phyloP scores from a whole-genome alignment of 2,113 vertebrate genomes.

The Marmota monax region DNA sequence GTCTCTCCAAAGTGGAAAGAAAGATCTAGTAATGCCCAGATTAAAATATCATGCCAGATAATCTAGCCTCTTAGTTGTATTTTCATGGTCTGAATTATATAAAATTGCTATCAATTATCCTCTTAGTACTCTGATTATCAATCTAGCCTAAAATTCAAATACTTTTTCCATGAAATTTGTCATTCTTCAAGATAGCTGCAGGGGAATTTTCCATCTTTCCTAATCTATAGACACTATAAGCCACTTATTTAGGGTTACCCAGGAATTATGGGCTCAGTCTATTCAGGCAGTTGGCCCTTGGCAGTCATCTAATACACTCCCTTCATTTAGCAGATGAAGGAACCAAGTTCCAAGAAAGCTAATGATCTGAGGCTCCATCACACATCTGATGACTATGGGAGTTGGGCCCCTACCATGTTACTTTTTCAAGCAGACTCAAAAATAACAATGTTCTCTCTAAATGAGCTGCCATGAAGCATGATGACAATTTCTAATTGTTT shows the following conservation, averaged over 20 bases:
- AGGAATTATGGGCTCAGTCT: not conserved
- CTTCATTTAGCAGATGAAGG: not conserved
- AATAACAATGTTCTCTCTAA: not conserved
- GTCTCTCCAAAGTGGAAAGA: not conserved
- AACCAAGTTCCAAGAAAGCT: not conserved
- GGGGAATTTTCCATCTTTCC: not conserved
- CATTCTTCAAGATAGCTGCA: not conserved
- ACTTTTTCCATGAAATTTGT: not conserved
- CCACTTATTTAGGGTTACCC: not conserved
- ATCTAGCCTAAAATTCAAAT: not conserved
- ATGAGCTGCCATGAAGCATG: not conserved
- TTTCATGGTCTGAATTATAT: not conserved
- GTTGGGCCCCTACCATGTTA: not conserved
- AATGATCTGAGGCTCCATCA: not conserved
- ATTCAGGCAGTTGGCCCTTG: too few species aligned
- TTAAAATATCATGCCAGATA: not conserved
- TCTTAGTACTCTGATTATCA: not conserved
- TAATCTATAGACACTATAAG: not conserved
- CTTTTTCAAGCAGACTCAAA: not conserved
- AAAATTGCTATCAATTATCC: not conserved
- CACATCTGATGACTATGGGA: not conserved
- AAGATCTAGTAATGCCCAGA: not conserved
- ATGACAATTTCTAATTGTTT: slow-evolving; percentile 26
- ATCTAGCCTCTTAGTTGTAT: not conserved
- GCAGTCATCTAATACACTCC: not conserved